A percentile compares a stretch with the other conserved stretches of the same genome.
Conservation (phyloP, 2,888 invertebrate species). For the Pecten maximus region DNA sequence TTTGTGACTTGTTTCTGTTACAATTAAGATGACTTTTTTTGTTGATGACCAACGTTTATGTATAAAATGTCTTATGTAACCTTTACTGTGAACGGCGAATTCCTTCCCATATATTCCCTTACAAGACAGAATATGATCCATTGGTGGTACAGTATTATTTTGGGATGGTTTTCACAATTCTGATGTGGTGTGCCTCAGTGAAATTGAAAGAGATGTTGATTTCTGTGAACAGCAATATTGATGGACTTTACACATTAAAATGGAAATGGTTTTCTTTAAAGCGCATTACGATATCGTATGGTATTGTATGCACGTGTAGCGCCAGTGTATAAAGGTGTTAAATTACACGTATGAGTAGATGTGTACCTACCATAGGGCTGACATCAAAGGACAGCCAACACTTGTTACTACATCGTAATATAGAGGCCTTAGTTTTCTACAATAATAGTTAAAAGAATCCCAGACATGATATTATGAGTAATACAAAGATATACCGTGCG, state of each 20-base stretch:
- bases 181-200: background rate
- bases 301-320: background rate
- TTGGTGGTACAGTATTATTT: background rate
- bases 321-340: background rate
- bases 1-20: too few relatives aligned
- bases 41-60: too few relatives aligned
- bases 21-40: too few relatives aligned
- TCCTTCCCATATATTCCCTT: background rate
- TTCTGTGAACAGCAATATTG: background rate
- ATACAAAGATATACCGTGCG: too few relatives aligned
- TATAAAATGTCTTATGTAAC: too few relatives aligned
- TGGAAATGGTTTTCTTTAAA: background rate
- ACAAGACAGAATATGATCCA: background rate
- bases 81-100: background rate
- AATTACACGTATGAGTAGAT: background rate
- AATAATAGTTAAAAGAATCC: background rate
- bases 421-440: background rate
- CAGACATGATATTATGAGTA: background rate
- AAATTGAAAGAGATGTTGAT: background rate
- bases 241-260: background rate
- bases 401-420: background rate
- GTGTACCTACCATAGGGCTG: background rate
- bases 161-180: background rate
- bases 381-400: constrained; percentile 5
- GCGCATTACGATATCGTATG: background rate